phyloP scores from a whole-genome alignment of 2,113 vertebrate species.

The Pionites leucogaster region DNA sequence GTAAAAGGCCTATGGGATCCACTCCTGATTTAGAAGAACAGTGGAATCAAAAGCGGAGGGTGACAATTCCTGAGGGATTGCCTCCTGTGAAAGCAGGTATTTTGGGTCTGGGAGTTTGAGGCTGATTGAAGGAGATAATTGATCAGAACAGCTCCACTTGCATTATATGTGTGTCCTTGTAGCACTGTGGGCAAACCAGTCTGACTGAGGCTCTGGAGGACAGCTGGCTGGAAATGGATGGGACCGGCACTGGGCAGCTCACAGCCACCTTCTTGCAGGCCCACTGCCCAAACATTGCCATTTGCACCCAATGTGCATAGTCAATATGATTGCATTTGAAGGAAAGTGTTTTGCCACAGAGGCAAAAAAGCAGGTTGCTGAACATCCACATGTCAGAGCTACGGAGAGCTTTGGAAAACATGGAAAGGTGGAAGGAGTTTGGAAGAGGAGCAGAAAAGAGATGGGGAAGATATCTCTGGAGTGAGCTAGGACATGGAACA shows the following conservation, averaged over 20 bases:
- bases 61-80: not conserved
- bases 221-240: too few species aligned
- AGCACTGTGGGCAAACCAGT: not conserved
- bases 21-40: not conserved
- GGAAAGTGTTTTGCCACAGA: not conserved
- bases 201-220: not conserved
- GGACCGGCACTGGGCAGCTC: not conserved
- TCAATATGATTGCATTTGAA: not conserved
- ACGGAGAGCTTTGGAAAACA: not conserved
- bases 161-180: not conserved
- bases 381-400: accelerated
- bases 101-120: not conserved
- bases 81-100: not conserved
- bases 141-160: not conserved
- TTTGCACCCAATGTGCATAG: too few species aligned
- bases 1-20: not conserved
- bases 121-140: not conserved
- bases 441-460: not conserved
- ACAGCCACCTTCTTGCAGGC: not conserved
- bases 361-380: not conserved
- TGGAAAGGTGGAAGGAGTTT: not conserved
- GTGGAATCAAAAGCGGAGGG: not conserved
- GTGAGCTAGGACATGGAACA: too few species aligned
- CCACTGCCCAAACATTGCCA: not conserved
- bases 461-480: not conserved